phyloP scores from a whole-genome alignment of 2,113 vertebrate species.

The Poicephalus gulielmi region DNA sequence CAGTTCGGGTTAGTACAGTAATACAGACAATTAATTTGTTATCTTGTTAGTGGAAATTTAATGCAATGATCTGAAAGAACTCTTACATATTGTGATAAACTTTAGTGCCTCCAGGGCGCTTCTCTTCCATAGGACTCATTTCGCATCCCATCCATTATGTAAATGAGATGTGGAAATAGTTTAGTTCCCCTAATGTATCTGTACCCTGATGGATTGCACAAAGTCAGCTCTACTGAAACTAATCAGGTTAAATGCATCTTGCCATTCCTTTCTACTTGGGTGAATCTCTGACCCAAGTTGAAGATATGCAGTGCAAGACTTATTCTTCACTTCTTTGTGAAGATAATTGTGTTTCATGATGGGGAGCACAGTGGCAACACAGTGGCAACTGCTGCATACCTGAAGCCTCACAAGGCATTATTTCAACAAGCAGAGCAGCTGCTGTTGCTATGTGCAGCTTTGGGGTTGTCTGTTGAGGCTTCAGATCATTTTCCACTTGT shows the following conservation, averaged over 20 bases:
- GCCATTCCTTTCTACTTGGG: conserved; percentile 72
- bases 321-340: not conserved
- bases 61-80: conserved; percentile 76
- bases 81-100: conserved; percentile 79
- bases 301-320: not conserved
- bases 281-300: conserved; percentile 47
- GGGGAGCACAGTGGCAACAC: not conserved
- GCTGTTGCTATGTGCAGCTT: not conserved
- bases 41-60: conserved; percentile 81
- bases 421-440: not conserved
- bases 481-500: not conserved
- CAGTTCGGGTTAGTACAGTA: conserved; percentile 66
- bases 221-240: conserved; percentile 72
- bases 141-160: conserved; percentile 81
- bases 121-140: conserved; percentile 71
- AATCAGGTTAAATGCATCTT: conserved; percentile 78
- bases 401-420: not conserved
- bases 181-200: conserved; percentile 74
- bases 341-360: conserved; percentile 34
- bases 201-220: conserved; percentile 75
- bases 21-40: conserved; percentile 78
- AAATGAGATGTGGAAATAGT: conserved; percentile 82
- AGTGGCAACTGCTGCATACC: not conserved
- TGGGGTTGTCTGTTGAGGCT: not conserved
- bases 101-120: conserved; percentile 73